Evolutionary conservation across 1,140 invertebrate genomes (phyloP), one percentile per base, ranked within the genome.

Genomic region (Danaus plexippus): DNA sequence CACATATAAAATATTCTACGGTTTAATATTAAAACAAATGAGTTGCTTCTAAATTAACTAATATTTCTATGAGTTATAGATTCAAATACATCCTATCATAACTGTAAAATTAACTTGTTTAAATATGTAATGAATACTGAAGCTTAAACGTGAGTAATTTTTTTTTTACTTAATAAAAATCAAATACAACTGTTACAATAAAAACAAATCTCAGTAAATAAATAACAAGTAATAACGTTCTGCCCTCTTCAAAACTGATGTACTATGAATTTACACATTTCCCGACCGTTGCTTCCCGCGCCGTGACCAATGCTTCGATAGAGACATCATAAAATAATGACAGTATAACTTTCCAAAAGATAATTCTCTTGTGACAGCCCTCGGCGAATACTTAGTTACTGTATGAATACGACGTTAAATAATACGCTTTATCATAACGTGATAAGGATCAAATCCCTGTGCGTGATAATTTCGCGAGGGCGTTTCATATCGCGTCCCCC

Each of bases 291-390:
- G 66, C 63, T 52, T 67, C 71, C 67, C 54, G 65, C 67, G 71
- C 61, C 73, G 70, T 70, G 75, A 62, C 80, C 70, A 68, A 76
- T 71, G 56, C 61, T 54, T 57, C 72, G 72, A 80, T 81, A 73
- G 77, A 81, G 77, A 80, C 66, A 62, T 84, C 80, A 80, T 81
- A 84, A 81, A 80, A 77, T 81, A 80, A 84, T 81, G 69, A 78
- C 74, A 66, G 62, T 69, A 71, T 65, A 63, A 71, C 69, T 77
- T 77, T 75, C 67, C 71, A 69, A 61, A 54, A 71, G 63, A 75
- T 72, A 60, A 74, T 75, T 74, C 65, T 68, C 54, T 54, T 52
- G 22, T 66, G 61, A 74, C 71, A 73, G 64, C 73, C 73, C 75
- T 73, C 59, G 53, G 61, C 57, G 63, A 69, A 62, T 44, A 53